Base-by-base conservation (phyloP, 2,113 vertebrate genomes). In the Oreocharis arfaki region DNA sequence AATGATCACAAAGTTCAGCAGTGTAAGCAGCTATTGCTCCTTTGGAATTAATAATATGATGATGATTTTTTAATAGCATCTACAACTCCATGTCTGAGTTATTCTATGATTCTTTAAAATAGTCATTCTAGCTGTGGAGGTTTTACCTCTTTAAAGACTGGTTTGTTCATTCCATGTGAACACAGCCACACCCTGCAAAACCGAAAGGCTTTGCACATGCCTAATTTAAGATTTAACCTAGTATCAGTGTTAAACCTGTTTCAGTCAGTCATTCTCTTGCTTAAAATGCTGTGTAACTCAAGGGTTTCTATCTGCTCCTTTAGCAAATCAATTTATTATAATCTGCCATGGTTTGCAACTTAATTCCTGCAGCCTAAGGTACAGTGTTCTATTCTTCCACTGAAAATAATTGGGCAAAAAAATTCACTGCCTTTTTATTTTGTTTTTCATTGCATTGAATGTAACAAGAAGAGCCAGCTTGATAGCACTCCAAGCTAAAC, bases 171-270 rank as follows among this genome's bases (percentile, higher is more conserved):
- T 92, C 76, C 4, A 0, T 59, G 6, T 65, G 49, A 84, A 60
- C n/a, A n/a, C n/a, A 92, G 47, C 68, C 79, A 53, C 88, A 75
- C 92, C 82, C 75, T 64, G 60, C 74, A 93, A 91, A 94, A 67
- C 26, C 0, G 0, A 84, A 70, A 93, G 33, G 17, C 44, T 93
- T 93, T 92, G 60, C 64, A 90, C 63, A 68, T 70, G 55, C 79
- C 52, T 85, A 12, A 84, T 95, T 92, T 93, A 70, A 83, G 82
- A 74, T 88, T 90, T 75, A 86, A 69, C 47, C 39, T 50, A 27
- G 59, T 81, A 87, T 94, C 75, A 80, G 17, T 17, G 64, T 59
- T 78, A 81, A 86, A 86, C 79, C 82, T 87, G 65, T 93, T 91
- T 69, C 46, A 55, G 55, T 87, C 78, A 33, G 59, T 57, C 71